Conservation (phyloP, 1,140 invertebrate genomes). For the Aphis gossypii region DNA sequence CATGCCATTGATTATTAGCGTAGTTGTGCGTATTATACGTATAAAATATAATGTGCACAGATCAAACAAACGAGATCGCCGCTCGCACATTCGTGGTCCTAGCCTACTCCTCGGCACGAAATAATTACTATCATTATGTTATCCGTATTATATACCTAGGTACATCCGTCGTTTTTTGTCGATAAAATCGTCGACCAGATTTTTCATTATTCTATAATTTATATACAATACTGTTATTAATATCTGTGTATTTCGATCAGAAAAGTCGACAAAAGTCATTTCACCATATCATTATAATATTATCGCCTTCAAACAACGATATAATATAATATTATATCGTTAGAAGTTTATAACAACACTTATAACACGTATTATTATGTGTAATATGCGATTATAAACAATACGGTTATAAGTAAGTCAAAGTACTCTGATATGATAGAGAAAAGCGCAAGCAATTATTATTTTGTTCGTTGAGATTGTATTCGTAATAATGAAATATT, state of each 20-base stretch:
- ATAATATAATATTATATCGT: no score
- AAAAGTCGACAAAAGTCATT: not conserved
- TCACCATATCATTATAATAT: not conserved
- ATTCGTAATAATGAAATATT: not conserved
- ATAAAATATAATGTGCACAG: not conserved
- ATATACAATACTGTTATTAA: not conserved
- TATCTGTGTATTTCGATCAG: not conserved
- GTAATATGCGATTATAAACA: not conserved
- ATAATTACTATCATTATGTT: slow-evolving; percentile 16
- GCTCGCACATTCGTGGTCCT: not conserved
- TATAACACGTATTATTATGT: no score
- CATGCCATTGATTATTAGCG: slow-evolving; percentile 32
- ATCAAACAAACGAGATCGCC: slow-evolving; percentile 22
- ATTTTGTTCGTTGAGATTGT: not conserved
- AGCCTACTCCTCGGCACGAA: not conserved
- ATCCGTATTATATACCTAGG: not conserved
- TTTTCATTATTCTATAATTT: not conserved
- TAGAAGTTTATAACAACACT: no score
- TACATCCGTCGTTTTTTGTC: not conserved
- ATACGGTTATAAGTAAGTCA: not conserved
- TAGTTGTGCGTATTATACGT: not conserved
- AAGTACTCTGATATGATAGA: not conserved
- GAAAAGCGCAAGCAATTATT: not conserved
- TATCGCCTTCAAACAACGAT: not conserved
- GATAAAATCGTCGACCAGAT: not conserved